Percentiles rank a stretch among this genome's conserved stretches.
Evolutionary conservation across 2,888 invertebrate species (phyloP).

Genomic region (Serrognathus titanus): DNA sequence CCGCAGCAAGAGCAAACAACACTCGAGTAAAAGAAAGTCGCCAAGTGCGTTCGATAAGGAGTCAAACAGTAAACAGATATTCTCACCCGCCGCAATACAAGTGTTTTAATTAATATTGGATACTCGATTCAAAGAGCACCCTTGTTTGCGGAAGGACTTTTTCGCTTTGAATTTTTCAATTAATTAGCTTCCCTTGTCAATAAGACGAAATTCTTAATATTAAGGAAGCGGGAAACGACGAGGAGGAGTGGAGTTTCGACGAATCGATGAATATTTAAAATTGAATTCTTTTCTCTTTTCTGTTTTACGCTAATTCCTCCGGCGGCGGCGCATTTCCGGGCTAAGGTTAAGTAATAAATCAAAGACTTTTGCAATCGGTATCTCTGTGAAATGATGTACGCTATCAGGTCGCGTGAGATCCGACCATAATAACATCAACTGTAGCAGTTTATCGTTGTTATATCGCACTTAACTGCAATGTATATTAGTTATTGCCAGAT

Average conservation of each 20-base stretch:
- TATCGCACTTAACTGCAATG: constrained; percentile 41
- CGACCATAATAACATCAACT: constrained; percentile 41
- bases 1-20: no score
- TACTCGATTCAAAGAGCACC: constrained; percentile 19
- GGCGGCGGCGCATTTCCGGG: not conserved
- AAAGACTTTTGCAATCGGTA: constrained; percentile 4
- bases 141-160: constrained; percentile 23
- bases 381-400: constrained; percentile 17
- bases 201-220: not conserved
- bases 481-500: constrained; percentile 44
- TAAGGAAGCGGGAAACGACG: not conserved
- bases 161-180: constrained; percentile 27
- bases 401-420: constrained; percentile 41
- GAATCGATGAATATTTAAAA: no score
- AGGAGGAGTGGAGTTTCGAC: not conserved
- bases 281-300: no score
- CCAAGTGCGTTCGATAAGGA: not conserved
- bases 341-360: not conserved
- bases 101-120: constrained; percentile 24
- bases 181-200: constrained; percentile 19
- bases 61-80: constrained; percentile 10
- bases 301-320: no score
- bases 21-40: no score
- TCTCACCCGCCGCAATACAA: constrained; percentile 20
- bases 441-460: constrained; percentile 37